A percentile compares a stretch with the other conserved stretches of the same genome.
These are phyloP conservation scores for Gracilinanus agilis DNA, from an alignment of 2,113 vertebrate genomes.

Conservation along the genomic window DNA sequence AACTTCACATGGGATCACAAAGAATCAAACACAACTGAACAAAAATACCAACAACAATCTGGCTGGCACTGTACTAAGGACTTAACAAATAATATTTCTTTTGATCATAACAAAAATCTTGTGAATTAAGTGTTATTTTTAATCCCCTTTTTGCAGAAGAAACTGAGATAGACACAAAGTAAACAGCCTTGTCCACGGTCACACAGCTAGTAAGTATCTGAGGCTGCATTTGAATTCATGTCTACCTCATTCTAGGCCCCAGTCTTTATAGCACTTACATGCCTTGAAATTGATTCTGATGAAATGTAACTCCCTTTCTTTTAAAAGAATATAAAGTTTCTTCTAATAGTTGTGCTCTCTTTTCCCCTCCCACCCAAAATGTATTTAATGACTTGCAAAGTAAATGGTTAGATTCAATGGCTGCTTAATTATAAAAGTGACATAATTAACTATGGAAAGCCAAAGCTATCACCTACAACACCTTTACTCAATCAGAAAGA, in stretches of 20 bases:
- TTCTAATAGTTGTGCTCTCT: neutral
- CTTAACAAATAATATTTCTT: neutral
- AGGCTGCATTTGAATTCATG: neutral
- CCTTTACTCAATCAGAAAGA: too few species aligned
- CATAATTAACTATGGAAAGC: too few species aligned
- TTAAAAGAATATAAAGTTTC: neutral
- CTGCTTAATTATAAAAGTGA: neutral
- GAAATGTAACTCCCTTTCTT: too few species aligned
- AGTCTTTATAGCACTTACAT: neutral
- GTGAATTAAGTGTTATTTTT: too few species aligned
- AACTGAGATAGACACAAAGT: neutral
- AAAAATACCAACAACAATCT: too few species aligned
- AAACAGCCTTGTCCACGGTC: neutral
- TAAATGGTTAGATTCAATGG: neutral
- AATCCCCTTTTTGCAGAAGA: neutral
- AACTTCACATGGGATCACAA: too few species aligned
- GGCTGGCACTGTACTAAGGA: neutral
- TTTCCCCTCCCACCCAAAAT: neutral
- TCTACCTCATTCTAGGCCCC: neutral
- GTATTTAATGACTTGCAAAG: neutral
- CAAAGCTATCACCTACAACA: too few species aligned
- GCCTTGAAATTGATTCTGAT: too few species aligned
- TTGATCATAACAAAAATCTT: neutral
- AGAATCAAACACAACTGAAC: too few species aligned
- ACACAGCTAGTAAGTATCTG: neutral